These are phyloP conservation scores for Perccottus glenii DNA, from an alignment of 2,113 vertebrate genomes.

Conservation along the genomic window DNA sequence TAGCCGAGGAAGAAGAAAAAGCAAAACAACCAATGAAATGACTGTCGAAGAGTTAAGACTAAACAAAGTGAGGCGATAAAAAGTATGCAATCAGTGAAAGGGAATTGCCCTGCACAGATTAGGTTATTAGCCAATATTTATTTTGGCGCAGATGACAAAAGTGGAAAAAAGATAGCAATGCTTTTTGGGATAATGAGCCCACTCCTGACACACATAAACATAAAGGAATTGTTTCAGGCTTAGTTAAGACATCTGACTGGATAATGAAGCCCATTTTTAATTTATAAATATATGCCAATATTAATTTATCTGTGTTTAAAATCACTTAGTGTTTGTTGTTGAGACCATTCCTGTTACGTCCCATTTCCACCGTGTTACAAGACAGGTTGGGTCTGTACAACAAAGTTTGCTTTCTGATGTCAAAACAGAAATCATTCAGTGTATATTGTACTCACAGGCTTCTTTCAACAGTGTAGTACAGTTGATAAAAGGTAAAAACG, in stretches of 20 bases:
- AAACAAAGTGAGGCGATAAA: slow-evolving; percentile 56
- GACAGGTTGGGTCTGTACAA: no score
- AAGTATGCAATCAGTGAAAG: slow-evolving; percentile 68
- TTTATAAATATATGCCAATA: no score
- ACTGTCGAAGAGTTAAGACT: slow-evolving; percentile 51
- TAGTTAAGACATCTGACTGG: background rate
- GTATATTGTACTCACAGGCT: no score
- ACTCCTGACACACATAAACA: background rate
- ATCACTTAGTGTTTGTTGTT: no score
- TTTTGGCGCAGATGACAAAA: slow-evolving; percentile 49
- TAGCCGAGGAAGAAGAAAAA: slow-evolving; percentile 47
- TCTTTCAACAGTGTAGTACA: no score
- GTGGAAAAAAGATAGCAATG: slow-evolving; percentile 19
- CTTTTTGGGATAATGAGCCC: slow-evolving; percentile 5
- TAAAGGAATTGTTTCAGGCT: background rate
- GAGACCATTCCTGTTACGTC: no score
- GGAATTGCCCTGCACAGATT: slow-evolving; percentile 50
- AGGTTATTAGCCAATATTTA: slow-evolving; percentile 36
- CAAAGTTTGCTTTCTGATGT: no score
- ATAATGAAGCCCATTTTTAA: no score
- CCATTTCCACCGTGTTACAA: no score
- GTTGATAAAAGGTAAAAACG: no score
- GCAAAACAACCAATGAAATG: slow-evolving; percentile 36
- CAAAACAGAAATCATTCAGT: no score
- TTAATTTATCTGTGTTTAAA: no score